Evolutionary conservation across 92 coral and sea anemone species (phyloP).

Genomic region (Meandrina meandrites): DNA sequence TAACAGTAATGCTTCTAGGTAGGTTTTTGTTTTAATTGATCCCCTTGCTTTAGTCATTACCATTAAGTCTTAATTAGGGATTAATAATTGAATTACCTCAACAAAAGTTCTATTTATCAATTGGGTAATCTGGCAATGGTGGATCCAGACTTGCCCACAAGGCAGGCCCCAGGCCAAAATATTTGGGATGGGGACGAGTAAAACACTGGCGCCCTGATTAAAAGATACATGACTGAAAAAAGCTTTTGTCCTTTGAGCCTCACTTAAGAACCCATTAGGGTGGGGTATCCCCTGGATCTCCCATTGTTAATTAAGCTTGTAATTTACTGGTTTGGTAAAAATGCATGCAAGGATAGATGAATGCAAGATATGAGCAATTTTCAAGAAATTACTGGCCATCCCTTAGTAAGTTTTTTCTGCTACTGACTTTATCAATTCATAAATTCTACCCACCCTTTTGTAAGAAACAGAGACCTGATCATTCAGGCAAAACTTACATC

Average conservation of each 20-base stretch:
- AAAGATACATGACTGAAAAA: background rate
- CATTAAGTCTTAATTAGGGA: too few species aligned
- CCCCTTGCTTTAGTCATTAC: too few species aligned
- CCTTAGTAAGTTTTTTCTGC: background rate
- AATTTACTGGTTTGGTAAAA: background rate
- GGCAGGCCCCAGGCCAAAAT: too few species aligned
- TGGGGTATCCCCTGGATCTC: background rate
- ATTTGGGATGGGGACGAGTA: background rate
- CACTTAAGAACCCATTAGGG: too few species aligned
- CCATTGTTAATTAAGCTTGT: background rate
- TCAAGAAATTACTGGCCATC: background rate
- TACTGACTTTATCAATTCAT: background rate
- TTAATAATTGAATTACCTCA: too few species aligned
- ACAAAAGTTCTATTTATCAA: too few species aligned
- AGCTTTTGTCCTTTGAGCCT: background rate
- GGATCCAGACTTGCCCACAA: too few species aligned
- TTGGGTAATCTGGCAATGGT: too few species aligned
- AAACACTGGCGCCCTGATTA: background rate
- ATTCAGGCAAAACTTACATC: background rate
- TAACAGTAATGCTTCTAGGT: background rate
- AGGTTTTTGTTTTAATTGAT: background rate
- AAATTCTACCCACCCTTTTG: too few species aligned
- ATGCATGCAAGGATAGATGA: background rate
- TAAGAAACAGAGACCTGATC: background rate
- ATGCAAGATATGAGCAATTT: background rate